Evolutionary conservation across 2,888 invertebrate genomes (phyloP).

Genomic region (Eupithecia subumbrata): DNA sequence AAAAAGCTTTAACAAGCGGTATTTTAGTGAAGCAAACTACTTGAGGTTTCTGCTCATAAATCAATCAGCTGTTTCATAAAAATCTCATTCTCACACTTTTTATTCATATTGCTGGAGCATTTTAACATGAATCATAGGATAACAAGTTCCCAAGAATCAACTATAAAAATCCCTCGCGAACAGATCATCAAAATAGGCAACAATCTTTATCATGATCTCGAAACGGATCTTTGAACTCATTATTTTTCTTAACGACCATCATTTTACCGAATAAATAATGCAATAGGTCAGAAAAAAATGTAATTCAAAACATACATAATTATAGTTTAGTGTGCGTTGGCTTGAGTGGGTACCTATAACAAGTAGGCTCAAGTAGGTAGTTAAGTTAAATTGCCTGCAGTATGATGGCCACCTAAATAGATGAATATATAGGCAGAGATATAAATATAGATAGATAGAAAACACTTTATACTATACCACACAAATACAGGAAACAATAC

Average conservation of each 20-base stretch:
- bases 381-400: conserved; percentile 17
- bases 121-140: conserved; percentile 35
- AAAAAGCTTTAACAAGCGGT: background rate
- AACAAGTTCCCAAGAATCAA: conserved; percentile 44
- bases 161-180: conserved; percentile 42
- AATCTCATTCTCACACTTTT: conserved; percentile 24
- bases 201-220: conserved; percentile 55
- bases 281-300: conserved; percentile 57
- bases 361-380: conserved; percentile 47
- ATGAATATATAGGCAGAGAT: background rate
- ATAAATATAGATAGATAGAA: no score
- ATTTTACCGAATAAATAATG: conserved; percentile 61
- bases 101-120: conserved; percentile 23
- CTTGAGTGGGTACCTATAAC: conserved; percentile 6
- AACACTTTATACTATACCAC: no score
- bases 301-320: conserved; percentile 64
- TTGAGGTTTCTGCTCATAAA: conserved; percentile 29
- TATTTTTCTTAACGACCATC: conserved; percentile 56
- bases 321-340: conserved; percentile 51
- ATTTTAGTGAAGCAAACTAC: conserved; percentile 6
- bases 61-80: conserved; percentile 27
- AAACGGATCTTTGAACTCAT: conserved; percentile 59
- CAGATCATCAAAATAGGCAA: conserved; percentile 45
- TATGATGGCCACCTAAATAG: conserved; percentile 1
- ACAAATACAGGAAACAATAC: no score